phyloP scores from a whole-genome alignment of 2,797 vertebrate species.

The Alauda arvensis region DNA sequence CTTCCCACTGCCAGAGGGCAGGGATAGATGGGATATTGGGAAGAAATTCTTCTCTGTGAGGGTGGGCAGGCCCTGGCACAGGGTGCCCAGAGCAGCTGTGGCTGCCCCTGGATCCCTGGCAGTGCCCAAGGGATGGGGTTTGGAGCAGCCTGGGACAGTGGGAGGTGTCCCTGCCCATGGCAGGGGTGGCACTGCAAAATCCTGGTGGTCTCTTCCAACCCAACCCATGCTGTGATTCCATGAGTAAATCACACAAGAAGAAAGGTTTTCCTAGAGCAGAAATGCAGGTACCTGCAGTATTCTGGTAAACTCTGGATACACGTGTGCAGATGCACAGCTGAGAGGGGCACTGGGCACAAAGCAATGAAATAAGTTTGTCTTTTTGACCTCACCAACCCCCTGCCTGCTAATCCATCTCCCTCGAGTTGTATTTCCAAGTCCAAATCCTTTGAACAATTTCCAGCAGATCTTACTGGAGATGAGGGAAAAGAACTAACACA shows the following conservation, averaged over 20 bases:
- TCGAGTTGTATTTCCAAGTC: neutral
- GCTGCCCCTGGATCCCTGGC: neutral
- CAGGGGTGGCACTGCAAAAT: neutral
- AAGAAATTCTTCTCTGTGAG: fast-evolving
- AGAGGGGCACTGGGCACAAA: neutral
- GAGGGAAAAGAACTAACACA: neutral
- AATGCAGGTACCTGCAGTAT: neutral
- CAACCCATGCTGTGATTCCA: neutral
- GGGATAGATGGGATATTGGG: too few species aligned
- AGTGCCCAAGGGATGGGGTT: neutral
- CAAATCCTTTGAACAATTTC: neutral
- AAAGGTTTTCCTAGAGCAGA: neutral
- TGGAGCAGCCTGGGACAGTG: neutral
- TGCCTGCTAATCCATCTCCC: neutral
- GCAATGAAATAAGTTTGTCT: neutral
- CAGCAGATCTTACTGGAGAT: neutral
- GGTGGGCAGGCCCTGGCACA: neutral
- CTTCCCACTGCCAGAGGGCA: too few species aligned
- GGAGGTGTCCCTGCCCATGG: neutral
- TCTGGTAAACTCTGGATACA: neutral
- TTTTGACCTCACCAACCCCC: neutral
- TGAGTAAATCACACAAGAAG: neutral
- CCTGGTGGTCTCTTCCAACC: too few species aligned
- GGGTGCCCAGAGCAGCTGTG: neutral
- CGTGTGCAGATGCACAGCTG: neutral